A percentile compares a stretch with the other conserved stretches of the same genome.
Evolutionary conservation across 2,888 invertebrate genomes (phyloP).

Genomic region (Teleogryllus oceanicus): DNA sequence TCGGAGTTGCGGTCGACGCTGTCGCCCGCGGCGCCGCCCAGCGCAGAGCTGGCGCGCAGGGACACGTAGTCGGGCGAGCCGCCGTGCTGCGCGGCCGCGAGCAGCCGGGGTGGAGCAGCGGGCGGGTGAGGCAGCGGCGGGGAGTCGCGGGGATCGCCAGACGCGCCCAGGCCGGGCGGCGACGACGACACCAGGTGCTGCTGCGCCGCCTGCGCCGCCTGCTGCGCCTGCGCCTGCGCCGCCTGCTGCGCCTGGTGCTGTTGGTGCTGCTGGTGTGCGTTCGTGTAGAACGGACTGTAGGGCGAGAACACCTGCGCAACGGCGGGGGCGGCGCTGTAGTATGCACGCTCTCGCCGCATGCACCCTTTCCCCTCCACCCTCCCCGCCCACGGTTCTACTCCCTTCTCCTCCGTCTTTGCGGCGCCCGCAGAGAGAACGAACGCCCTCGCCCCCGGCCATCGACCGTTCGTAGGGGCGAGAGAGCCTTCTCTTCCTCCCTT

Average conservation of each 20-base stretch:
- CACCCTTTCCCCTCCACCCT: not conserved
- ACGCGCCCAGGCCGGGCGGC: constrained; percentile 62
- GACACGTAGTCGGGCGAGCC: constrained; percentile 77
- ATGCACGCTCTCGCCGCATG: not conserved
- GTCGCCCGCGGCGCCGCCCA: constrained; percentile 61
- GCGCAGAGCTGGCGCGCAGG: constrained; percentile 54
- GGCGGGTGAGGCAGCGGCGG: constrained; percentile 77
- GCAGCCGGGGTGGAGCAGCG: constrained; percentile 75
- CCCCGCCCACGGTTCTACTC: not conserved
- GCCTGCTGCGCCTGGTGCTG: constrained; percentile 47
- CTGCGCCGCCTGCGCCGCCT: constrained; percentile 45
- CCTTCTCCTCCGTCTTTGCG: constrained; percentile 18
- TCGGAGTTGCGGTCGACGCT: constrained; percentile 82
- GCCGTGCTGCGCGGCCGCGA: constrained; percentile 77
- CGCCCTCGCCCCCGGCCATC: not conserved
- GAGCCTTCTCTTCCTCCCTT: not conserved
- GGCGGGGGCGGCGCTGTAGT: not conserved
- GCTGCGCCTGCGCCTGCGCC: constrained; percentile 45
- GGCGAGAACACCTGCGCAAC: constrained; percentile 72
- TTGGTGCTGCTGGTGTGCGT: constrained; percentile 52
- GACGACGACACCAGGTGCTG: constrained; percentile 43
- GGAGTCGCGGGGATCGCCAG: constrained; percentile 68
- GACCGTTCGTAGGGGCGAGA: not conserved
- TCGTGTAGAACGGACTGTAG: constrained; percentile 83
- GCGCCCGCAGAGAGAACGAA: not conserved